phyloP scores from a whole-genome alignment of 92 coral and sea anemone species.

The Virgularia gustaviana region DNA sequence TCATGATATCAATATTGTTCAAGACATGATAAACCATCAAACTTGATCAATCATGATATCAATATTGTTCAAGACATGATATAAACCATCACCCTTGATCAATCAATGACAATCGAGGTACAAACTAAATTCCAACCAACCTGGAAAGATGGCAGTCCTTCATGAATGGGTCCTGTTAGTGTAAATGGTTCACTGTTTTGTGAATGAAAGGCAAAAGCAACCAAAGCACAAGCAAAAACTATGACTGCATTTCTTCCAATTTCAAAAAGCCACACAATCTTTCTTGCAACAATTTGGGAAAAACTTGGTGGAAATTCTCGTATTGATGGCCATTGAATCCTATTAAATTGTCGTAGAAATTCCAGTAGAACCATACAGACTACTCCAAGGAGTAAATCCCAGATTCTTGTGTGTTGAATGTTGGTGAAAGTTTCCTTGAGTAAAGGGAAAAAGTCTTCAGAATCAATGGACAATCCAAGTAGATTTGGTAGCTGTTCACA shows the following conservation, averaged over 20 bases:
- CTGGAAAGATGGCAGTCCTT: conserved; percentile 85
- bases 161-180: conserved; percentile 66
- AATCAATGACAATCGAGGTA: neutral
- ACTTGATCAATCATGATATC: too few species aligned
- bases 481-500: conserved; percentile 29
- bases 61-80: too few species aligned
- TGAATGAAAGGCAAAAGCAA: conserved; percentile 58
- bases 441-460: conserved; percentile 28
- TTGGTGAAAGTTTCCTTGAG: conserved; percentile 1
- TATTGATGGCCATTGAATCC: conserved; percentile 22
- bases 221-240: conserved; percentile 63
- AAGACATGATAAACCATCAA: neutral
- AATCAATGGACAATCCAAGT: neutral
- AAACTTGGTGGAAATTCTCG: conserved; percentile 45
- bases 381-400: conserved; percentile 14
- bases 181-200: conserved; percentile 69
- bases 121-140: conserved; percentile 37
- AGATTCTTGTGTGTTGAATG: neutral
- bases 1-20: neutral
- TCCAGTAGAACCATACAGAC: conserved; percentile 20
- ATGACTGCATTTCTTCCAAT: conserved; percentile 81
- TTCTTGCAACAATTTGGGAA: conserved; percentile 63
- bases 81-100: neutral
- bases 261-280: conserved; percentile 65
- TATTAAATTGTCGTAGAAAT: conserved; percentile 8